Base-by-base conservation (phyloP, 2,888 invertebrate species). In the Diarsia rubi region DNA sequence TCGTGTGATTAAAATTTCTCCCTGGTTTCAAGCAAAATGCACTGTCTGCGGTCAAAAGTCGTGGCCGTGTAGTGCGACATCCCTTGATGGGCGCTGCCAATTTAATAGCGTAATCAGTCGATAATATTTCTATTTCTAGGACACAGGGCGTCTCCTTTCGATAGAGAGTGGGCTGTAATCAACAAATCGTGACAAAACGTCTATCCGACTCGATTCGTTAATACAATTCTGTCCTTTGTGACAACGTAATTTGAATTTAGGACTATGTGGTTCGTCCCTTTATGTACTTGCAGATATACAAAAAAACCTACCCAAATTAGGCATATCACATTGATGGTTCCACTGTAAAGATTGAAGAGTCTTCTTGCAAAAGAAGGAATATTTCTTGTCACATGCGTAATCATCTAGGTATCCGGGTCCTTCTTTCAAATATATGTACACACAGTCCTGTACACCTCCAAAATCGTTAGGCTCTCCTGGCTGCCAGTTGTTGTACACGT, bases 291-390 rank as follows among this genome's bases (percentile, higher is more conserved):
- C 21, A 37, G 19, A 37, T 1, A 37, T 37, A 37, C 8, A 37
- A 21, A 59, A 31, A 52, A 49, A 24, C 24, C 74, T 73, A 95
- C 95, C 91, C 66, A 70, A 75, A 86, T 93, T 89, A 0, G 94
- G 94, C 69, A 93, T 88, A 69, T 93, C 87, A 76, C 95, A 95
- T 0, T 84, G 63, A 0, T 78, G 62, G 59, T 95, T 95, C 95
- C 95, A 95, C 11, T 93, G 86, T 6, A 95, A 65, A 0, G 89
- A 83, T 3, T 79, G 75, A 0, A 92, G 85, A 0, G 88, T 88
- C 79, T 94, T 95, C 85, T 94, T 95, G 87, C 95, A 96, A 9
- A 95, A 90, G 75, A 93, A 96, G 0, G 93, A 91, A 67, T 84
- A 89, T 16, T 82, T 89, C 9, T 79, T 83, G 8, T 80, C 75